Evolutionary conservation across 1,140 invertebrate genomes (phyloP), one percentile per base, ranked within the genome.

Genomic region (Frieseomelitta varia): DNA sequence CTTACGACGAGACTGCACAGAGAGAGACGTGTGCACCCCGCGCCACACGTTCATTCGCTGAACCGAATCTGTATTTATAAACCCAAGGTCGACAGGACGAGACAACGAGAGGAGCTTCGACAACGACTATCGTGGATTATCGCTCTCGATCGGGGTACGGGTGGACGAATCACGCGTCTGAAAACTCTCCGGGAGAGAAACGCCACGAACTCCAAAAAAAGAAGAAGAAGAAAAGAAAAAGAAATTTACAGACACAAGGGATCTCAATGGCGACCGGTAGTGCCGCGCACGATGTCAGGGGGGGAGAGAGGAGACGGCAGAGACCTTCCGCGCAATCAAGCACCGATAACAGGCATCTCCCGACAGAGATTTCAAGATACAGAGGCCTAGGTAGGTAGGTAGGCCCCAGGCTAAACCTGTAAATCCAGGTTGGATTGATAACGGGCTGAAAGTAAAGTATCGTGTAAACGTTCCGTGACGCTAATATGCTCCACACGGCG

Each of bases 321-420:
- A 63, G 86, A 79, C 63, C 82, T 87, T 85, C 82, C 65, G 30
- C 65, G 34, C 65, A 34, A 34, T 51, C 61, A 65, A n/a, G 51
- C 34, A 55, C 71, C 72, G 88, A 82, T 87, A 85, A 87, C 78
- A 81, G 21, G 30, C n/a, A 4, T 39, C 39, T 39, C 78, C 30
- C 83, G 81, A 84, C 78, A 84, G 87, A 86, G 88, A 86, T 88
- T 81, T 84, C 75, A 81, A 89, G 88, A 89, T 89, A 89, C 27
- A 39, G 17, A 10, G 15, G 53, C 4, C 63, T 56, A 56, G 34
- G 58, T 53, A 19, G 78, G n/a, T n/a, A n/a, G 30, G 30, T 30
- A 30, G 30, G 30, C 30, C 30, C 30, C 30, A 1, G 30, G 2
- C 30, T n/a, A n/a, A n/a, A n/a, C n/a, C n/a, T 30, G 71, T 84